Base-by-base conservation (phyloP, 1,140 invertebrate species). In the Heliconius melpomene region DNA sequence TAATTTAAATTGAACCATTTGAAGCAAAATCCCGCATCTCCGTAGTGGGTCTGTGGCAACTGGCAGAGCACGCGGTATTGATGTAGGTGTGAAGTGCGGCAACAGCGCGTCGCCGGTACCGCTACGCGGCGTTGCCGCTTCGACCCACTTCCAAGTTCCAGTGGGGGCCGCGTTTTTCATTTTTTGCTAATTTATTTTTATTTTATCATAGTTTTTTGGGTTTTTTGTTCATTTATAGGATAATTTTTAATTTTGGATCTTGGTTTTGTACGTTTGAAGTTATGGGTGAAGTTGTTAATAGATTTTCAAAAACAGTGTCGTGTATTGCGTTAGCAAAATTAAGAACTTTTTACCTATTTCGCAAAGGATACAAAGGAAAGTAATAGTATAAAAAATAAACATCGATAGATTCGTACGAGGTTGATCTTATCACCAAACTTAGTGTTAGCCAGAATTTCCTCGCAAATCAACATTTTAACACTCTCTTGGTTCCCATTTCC, bases 71-170 rank as follows among this genome's bases (percentile, higher is more conserved):
- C 75, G 79, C 83, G 80, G 79, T 83, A 86, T 85, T 84, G 82
- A 85, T 82, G 88, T 88, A 85, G 81, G 82, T 83, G 83, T 70
- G 72, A 79, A 74, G 83, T 40, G 84, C 84, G 85, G 80, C 81
- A 82, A 84, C 82, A 79, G 78, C 82, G 82, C 79, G 80, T 79
- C 60, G 60, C 60, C 85, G 82, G 85, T 89, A 90, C 90, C 91
- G 91, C 91, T 92, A 91, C 82, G 88, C 89, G 87, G 83, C 85
- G 89, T 90, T 90, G 90, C 88, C 90, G 85, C 76, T 79, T 82
- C 89, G 90, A 89, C 88, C 89, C 87, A 88, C 84, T 88, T 89
- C 85, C 84, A 90, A 88, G 84, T 87, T 89, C 85, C 84, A 90
- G 87, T 87, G 84, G 86, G 85, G 86, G 83, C 83, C 74, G 57